Percentiles rank a stretch among this genome's conserved stretches.
Evolutionary conservation across 2,888 invertebrate species (phyloP).

Genomic region (Amorpha juglandis): DNA sequence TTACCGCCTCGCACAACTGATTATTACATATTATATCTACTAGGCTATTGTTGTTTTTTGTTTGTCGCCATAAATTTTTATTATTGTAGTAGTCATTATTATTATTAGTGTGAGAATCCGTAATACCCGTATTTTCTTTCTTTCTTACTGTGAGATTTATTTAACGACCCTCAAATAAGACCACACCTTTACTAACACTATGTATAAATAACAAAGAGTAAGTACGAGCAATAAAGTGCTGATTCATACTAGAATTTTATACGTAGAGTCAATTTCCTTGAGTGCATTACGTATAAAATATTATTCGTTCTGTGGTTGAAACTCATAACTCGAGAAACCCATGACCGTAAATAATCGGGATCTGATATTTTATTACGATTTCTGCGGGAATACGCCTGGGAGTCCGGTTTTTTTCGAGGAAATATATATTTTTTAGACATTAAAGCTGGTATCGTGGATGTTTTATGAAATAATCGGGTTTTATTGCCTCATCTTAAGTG

Average conservation of each 20-base stretch:
- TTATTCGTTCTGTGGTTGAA: conserved; percentile 52
- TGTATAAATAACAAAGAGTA: no score
- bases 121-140: no score
- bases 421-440: conserved; percentile 6
- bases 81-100: no score
- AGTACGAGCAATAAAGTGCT: conserved; percentile 36
- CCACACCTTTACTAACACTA: no score
- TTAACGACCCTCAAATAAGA: no score
- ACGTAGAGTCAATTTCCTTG: conserved; percentile 61
- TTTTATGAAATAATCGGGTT: conserved; percentile 8
- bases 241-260: conserved; percentile 48
- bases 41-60: no score
- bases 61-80: no score
- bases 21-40: no score
- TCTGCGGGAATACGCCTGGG: conserved; percentile 51
- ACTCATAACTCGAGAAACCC: conserved; percentile 52
- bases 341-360: conserved; percentile 51
- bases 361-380: conserved; percentile 58
- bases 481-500: not conserved
- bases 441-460: conserved; percentile 1
- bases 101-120: no score
- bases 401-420: conserved; percentile 31
- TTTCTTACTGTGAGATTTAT: no score
- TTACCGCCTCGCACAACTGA: no score
- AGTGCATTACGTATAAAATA: conserved; percentile 64